Evolutionary conservation across 2,797 vertebrate genomes (phyloP), one percentile per base, ranked within the genome.

Genomic region (Platyrinchus mystaceus): DNA sequence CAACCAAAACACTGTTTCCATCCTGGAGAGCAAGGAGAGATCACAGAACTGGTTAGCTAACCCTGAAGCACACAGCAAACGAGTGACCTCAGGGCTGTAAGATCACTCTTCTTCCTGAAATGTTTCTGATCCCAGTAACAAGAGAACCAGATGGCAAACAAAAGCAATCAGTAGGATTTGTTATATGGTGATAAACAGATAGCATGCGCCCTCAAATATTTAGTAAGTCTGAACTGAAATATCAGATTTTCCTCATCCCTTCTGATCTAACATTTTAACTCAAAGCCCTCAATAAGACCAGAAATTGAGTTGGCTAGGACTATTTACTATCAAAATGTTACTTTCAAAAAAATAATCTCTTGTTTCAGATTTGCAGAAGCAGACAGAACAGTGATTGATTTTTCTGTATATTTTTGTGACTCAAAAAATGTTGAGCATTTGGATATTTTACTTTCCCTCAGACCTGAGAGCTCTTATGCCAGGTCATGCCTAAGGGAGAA

Each of bases 381-480:
- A 63, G 34, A 68, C 7, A 73, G 87, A 64, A 46, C 37, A 28
- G 4, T 60, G 4, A 36, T 8, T 59, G 22, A 7, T 67, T 62
- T 78, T 80, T 91, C 78, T 58, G 11, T 62, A 37, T 93, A 30
- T 67, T 91, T 60, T 70, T 84, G 9, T 77, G 56, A 90, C 70
- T 91, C 22, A 74, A 67, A 95, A 95, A 90, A 44, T 17, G 12
- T 80, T 88, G 74, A 96, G 47, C 9, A 55, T 83, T 94, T 82
- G 58, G 18, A 86, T 96, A 69, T 89, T 96, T 94, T 88, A 43
- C 53, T 96, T 96, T 89, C 60, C 50, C 83, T 97, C 67, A 92
- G 30, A 60, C 44, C 36, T 96, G 68, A 93, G 75, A 95, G 91
- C 22, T 81, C 68, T 84, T 84, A 53, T 82, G 68, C 68, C 93